These are phyloP conservation scores for Mellivora capensis DNA, from an alignment of 2,113 vertebrate genomes.

Conservation along the genomic window DNA sequence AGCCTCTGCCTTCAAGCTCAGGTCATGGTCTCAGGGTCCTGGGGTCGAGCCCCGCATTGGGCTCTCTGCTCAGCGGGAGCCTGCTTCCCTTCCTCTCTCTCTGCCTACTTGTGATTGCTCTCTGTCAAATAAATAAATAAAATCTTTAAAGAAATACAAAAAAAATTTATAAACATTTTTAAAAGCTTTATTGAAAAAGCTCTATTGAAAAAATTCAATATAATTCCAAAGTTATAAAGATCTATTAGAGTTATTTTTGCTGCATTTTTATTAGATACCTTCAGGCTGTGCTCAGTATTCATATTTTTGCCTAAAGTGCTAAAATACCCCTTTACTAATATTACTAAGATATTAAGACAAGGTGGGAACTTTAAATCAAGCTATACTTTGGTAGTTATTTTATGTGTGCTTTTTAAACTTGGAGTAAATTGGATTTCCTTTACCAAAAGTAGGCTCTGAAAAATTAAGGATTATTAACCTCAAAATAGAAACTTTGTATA, in stretches of 20 bases:
- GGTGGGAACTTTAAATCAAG: background rate
- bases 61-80: too few species aligned
- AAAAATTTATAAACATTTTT: too few species aligned
- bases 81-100: too few species aligned
- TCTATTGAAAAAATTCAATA: too few species aligned
- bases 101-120: too few species aligned
- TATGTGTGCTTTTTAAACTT: background rate
- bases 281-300: slow-evolving; percentile 38
- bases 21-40: too few species aligned
- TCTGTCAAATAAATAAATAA: too few species aligned
- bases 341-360: background rate
- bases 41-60: too few species aligned
- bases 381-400: background rate
- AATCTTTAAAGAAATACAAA: too few species aligned
- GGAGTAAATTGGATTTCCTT: slow-evolving; percentile 32
- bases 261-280: slow-evolving; percentile 24
- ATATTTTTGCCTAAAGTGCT: slow-evolving; percentile 24
- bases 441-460: slow-evolving; percentile 22
- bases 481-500: slow-evolving; percentile 4
- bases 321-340: background rate
- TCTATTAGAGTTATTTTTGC: background rate
- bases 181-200: too few species aligned
- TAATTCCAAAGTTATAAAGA: background rate
- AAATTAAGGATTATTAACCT: slow-evolving; percentile 24
- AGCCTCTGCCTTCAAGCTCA: too few species aligned